Base-by-base conservation (phyloP, 2,888 invertebrate species). In the Pandemis corylana region DNA sequence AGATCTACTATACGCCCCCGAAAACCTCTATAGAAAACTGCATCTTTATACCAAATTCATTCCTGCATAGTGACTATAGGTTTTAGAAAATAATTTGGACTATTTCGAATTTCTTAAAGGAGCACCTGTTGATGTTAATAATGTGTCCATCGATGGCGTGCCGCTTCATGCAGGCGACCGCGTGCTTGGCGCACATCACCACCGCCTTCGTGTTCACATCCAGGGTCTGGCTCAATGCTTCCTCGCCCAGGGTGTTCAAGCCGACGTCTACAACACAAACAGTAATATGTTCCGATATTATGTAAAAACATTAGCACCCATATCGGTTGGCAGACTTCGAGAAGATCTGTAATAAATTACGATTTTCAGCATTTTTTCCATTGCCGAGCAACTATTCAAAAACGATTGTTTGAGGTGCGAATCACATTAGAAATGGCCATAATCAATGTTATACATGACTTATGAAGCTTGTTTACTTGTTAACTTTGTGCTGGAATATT, bases 171-270 rank as follows among this genome's bases (percentile, higher is more conserved):
- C 89, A 89, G 10, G 79, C 79, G 10, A 86, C 82, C 0, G 90
- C 92, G 74, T 87, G 85, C 65, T 88, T 85, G 0, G 90, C 88
- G 72, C 90, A 90, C 20, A 83, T 71, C 0, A 89, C 78, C 0
- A 89, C 81, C 42, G 88, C 91, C 80, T 87, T 84, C 6, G 90
- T 77, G 79, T 92, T 92, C 10, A 89, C 88, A 63, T 91, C 87
- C 2, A 92, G 20, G 36, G 49, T 68, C 3, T 63, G 20, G 36
- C 63, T 59, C 5, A 80, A 51, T 6, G 73, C 70, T 0, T 76
- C 76, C 20, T 70, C 77, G n/a, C 65, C 66, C n/a, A 79, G 53
- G 13, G 76, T 36, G 12, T 68, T 20, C 7, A 69, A 56, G 15
- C 77, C 77, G 0, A 77, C 67, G 5, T 77, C 79, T 79, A 65